A percentile compares a stretch with the other conserved stretches of the same genome.
Evolutionary conservation across 1,140 invertebrate genomes (phyloP).

Genomic region (Hyles vespertilio): DNA sequence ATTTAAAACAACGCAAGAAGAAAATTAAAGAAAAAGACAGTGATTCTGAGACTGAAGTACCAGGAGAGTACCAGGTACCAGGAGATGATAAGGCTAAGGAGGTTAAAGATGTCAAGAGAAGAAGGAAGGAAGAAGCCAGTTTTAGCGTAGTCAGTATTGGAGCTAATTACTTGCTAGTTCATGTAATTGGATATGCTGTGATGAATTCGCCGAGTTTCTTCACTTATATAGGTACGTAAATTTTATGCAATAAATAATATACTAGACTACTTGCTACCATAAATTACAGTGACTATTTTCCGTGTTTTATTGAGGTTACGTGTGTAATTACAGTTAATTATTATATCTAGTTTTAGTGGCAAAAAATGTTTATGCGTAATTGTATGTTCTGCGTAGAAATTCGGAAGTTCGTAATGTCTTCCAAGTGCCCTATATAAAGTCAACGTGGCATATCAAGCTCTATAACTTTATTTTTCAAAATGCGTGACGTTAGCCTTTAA

Average conservation of each 20-base stretch:
- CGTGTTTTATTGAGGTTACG: no score
- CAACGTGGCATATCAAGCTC: no score
- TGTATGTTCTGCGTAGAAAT: no score
- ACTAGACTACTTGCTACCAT: no score
- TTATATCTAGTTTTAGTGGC: no score
- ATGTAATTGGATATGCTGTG: conserved; percentile 63
- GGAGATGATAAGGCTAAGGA: conserved; percentile 26
- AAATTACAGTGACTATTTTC: no score
- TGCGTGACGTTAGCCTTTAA: no score
- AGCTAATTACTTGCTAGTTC: conserved; percentile 61
- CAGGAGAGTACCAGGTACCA: conserved; percentile 23
- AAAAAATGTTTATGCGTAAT: no score
- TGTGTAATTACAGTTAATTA: no score
- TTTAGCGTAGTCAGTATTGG: conserved; percentile 63
- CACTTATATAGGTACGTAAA: conserved; percentile 65
- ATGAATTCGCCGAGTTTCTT: conserved; percentile 74
- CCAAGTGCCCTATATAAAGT: no score
- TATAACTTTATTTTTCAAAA: no score
- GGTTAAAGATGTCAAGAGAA: conserved; percentile 1
- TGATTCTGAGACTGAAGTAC: conserved; percentile 10
- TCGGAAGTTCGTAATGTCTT: no score
- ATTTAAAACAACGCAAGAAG: background rate
- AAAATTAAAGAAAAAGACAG: background rate
- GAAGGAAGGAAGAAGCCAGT: conserved; percentile 16
- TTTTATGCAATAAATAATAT: background rate